Conservation (phyloP, 23 tunicate species). For the Diplosoma virens region DNA sequence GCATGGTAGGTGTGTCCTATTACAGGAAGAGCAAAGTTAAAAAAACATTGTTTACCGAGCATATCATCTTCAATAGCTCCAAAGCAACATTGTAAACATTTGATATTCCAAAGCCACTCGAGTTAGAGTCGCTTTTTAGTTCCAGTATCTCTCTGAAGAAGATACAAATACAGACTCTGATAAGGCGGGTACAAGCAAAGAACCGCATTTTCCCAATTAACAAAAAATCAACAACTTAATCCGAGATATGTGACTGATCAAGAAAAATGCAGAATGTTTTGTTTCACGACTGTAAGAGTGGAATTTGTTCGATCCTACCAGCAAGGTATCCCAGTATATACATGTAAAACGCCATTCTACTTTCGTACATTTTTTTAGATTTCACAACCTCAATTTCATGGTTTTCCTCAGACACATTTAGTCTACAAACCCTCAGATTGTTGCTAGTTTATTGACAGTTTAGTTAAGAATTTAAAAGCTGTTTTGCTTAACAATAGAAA, state of each 20-base stretch:
- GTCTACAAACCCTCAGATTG: constrained; percentile 7
- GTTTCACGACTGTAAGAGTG: constrained; percentile 13
- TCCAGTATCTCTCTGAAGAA: background rate
- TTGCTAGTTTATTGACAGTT: constrained; percentile 15
- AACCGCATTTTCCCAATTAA: constrained; percentile 8
- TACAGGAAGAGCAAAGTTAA: background rate
- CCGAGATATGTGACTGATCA: constrained; percentile 22
- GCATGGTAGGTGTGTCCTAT: constrained; percentile 26
- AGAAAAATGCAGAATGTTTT: constrained; percentile 22
- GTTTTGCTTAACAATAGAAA: constrained; percentile 1
- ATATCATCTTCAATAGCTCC: constrained; percentile 23
- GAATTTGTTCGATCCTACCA: background rate
- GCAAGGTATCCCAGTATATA: background rate
- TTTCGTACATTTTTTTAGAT: constrained; percentile 5
- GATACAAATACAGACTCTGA: constrained; percentile 30
- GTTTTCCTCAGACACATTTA: background rate
- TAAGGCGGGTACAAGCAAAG: constrained; percentile 8
- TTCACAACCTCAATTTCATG: constrained; percentile 2
- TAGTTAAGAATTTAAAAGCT: constrained; percentile 3
- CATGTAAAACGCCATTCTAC: background rate
- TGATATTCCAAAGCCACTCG: background rate
- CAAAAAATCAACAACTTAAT: constrained; percentile 14
- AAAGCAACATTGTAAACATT: background rate
- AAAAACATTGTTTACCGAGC: constrained; percentile 1
- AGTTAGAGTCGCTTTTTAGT: background rate